Evolutionary conservation across 2,113 vertebrate species (phyloP).

Genomic region (Gyps fulvus): DNA sequence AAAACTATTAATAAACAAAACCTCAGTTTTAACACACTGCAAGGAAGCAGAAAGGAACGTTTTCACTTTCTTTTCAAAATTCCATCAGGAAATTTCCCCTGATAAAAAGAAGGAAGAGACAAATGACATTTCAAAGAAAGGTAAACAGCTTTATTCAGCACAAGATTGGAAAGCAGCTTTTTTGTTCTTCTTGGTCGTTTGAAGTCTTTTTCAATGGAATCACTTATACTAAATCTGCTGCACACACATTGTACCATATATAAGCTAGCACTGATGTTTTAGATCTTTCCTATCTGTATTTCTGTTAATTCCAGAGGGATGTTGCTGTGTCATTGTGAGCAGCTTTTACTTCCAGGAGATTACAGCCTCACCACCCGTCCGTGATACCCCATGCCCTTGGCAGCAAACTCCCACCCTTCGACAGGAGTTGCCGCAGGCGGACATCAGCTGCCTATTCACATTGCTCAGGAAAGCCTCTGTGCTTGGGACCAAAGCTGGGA

Average conservation of each 20-base stretch:
- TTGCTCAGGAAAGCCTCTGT: not conserved
- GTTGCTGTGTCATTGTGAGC: not conserved
- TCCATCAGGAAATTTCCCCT: not conserved
- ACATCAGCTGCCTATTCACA: not conserved
- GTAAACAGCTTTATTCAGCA: conserved; percentile 7
- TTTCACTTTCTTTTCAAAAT: not conserved
- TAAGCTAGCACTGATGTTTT: fast-evolving
- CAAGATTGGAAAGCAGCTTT: not conserved
- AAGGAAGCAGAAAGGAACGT: not conserved
- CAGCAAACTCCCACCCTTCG: not conserved
- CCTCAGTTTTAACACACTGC: not conserved
- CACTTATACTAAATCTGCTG: not conserved
- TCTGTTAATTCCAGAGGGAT: not conserved
- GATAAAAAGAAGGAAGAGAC: not conserved
- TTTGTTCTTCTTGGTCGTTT: not conserved
- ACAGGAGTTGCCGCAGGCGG: not conserved
- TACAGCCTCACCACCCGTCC: not conserved
- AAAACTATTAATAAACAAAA: not conserved
- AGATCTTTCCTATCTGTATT: not conserved
- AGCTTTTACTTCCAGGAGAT: not conserved
- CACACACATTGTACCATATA: not conserved
- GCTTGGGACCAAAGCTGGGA: not conserved
- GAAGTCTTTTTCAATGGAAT: not conserved
- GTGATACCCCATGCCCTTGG: not conserved
- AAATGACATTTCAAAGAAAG: conserved; percentile 15